Conservation (phyloP, 2,113 vertebrate genomes). For the Rattus rattus region DNA sequence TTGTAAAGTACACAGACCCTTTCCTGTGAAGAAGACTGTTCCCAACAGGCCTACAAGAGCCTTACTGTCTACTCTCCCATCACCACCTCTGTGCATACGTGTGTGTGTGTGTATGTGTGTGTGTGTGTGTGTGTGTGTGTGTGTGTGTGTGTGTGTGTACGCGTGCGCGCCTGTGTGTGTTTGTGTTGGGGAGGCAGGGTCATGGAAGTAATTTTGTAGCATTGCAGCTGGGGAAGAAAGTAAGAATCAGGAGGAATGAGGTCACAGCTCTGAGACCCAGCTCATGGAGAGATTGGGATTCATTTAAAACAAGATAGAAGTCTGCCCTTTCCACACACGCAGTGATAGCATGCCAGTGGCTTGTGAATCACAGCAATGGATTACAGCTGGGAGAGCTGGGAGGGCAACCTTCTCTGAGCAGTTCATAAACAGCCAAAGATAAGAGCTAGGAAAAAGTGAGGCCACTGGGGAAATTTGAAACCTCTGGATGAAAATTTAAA, state of each 20-base stretch:
- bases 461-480: not conserved
- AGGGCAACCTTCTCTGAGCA: not conserved
- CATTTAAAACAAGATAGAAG: not conserved
- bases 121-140: not conserved
- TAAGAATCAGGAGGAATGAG: not conserved
- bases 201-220: not conserved
- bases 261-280: not conserved
- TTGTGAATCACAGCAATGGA: not conserved
- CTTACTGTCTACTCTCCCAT: no score
- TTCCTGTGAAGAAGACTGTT: not conserved
- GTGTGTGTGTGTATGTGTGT: no score
- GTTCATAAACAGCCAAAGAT: not conserved
- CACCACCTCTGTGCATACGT: no score
- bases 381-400: not conserved
- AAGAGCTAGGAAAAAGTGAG: not conserved
- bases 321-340: not conserved
- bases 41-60: not conserved
- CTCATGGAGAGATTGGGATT: not conserved
- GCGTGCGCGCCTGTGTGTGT: not conserved
- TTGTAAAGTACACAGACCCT: not conserved
- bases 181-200: not conserved
- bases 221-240: not conserved
- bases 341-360: not conserved
- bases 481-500: not conserved
- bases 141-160: not conserved